Evolutionary conservation across 2,797 vertebrate genomes (phyloP).

Genomic region (Phyllotis vaccarum): DNA sequence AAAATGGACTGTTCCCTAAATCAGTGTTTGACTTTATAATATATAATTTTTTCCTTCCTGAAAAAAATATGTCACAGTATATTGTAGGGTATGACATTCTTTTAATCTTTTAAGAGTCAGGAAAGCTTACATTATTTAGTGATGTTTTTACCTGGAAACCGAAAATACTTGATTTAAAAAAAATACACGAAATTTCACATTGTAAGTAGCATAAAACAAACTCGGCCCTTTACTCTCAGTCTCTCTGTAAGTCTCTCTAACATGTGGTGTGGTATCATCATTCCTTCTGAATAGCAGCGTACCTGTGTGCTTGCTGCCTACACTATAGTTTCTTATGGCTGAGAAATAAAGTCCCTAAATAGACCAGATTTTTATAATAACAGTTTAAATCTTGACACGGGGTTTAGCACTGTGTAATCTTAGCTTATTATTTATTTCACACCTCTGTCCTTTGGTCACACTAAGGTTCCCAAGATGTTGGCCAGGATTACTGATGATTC

Average conservation of each 20-base stretch:
- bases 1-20: not conserved
- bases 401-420: slow-evolving; percentile 42
- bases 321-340: not conserved
- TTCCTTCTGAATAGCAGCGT: not conserved
- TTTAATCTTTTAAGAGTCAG: slow-evolving; percentile 56
- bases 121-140: slow-evolving; percentile 44
- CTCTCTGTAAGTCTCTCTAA: slow-evolving; percentile 8
- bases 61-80: slow-evolving; percentile 28
- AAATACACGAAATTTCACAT: slow-evolving; percentile 28
- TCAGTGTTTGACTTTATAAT: not conserved
- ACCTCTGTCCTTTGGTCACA: slow-evolving; percentile 44
- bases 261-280: not conserved
- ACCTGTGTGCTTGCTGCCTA: not conserved
- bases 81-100: slow-evolving; percentile 33
- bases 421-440: slow-evolving; percentile 51
- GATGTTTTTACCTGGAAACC: slow-evolving; percentile 59
- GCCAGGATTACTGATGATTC: slow-evolving; percentile 31
- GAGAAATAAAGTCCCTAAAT: slow-evolving; percentile 40
- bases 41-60: slow-evolving; percentile 22
- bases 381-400: slow-evolving; percentile 40
- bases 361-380: slow-evolving; percentile 51
- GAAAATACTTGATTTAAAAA: slow-evolving; percentile 61
- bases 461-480: slow-evolving; percentile 37
- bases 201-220: slow-evolving; percentile 47
- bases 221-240: not conserved